Base-by-base conservation (phyloP, 2,113 vertebrate genomes). In the Rhegmatorhina hoffmannsi region DNA sequence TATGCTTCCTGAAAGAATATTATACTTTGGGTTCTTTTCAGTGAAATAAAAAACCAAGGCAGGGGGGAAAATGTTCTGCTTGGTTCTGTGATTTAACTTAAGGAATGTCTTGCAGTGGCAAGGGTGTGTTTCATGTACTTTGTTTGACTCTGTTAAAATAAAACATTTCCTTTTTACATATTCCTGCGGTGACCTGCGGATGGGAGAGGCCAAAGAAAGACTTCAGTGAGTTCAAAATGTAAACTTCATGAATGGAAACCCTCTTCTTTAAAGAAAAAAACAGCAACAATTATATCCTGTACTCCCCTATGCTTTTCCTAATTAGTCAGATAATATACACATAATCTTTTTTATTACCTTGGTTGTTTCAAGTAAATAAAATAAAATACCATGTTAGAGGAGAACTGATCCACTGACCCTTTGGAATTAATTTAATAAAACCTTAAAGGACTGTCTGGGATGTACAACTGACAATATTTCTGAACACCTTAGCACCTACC, bases 1-100 rank as follows among this genome's bases (percentile, higher is more conserved):
- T 92, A 95, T 97, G 77, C 62, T 97, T 97, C 94, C 70, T 97
- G 66, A 82, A 97, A 96, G 84, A 97, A 83, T 97, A 95, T 74
- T 97, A 78, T 62, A 91, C 92, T 97, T 96, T n/a, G 58, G 59
- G 43, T 15, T 77, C 81, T 68, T 93, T 96, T 92, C 74, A 94
- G 81, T 85, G 72, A 86, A 95, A 72, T 86, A 28, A 81, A 84
- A 94, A 79, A 90, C 3, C 0, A 1, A n/a, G 14, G 38, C 6
- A 29, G 46, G 16, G 24, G 18, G 73, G 60, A 78, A 84, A 87
- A 86, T 43, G 36, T 66, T 94, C 34, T 84, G 34, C 44, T 73
- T n/a, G 8, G 17, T 84, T 94, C 84, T 84, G 75, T n/a, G 14
- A 76, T 84, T 96, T 93, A 74, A 56, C 67, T 96, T 93, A 44